Conservation (phyloP, 2,888 invertebrate genomes). For the Protula sp. region DNA sequence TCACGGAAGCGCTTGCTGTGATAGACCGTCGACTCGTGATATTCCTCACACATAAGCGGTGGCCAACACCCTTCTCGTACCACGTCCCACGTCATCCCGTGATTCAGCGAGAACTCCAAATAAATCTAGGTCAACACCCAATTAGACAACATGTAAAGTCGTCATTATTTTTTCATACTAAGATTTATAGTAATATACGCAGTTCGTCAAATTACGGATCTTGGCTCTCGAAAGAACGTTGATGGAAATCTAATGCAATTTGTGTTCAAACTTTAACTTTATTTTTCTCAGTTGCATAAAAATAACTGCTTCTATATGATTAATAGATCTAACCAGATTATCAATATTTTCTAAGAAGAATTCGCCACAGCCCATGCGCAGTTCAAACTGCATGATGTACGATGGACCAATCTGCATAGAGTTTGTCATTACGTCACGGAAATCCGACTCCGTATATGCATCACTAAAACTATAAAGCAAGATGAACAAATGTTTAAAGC, state of each 20-base stretch:
- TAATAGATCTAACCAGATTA: slow-evolving; percentile 26
- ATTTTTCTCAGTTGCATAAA: not conserved
- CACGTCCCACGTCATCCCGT: slow-evolving; percentile 52
- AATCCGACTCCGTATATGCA: slow-evolving; percentile 20
- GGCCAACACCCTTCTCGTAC: slow-evolving; percentile 49
- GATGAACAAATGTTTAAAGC: too few species aligned
- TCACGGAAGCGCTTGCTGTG: slow-evolving; percentile 43
- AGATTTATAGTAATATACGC: too few species aligned
- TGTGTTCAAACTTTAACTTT: not conserved
- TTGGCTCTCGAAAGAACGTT: too few species aligned
- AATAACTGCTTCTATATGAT: not conserved
- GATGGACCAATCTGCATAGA: slow-evolving; percentile 52
- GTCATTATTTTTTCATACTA: too few species aligned
- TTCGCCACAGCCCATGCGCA: slow-evolving; percentile 52
- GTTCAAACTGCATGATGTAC: slow-evolving; percentile 54
- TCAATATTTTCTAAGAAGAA: slow-evolving; percentile 31
- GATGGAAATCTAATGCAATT: not conserved
- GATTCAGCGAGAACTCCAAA: slow-evolving; percentile 53
- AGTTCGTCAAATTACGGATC: too few species aligned
- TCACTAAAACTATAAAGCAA: slow-evolving; percentile 12
- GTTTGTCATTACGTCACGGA: slow-evolving; percentile 45
- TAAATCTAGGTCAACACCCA: too few species aligned
- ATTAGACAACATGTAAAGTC: too few species aligned
- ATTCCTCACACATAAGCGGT: slow-evolving; percentile 42
- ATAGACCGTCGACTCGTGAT: slow-evolving; percentile 49